Evolutionary conservation across 2,113 vertebrate genomes (phyloP), one percentile per base, ranked within the genome.

Genomic region (Peucedramus taeniatus): DNA sequence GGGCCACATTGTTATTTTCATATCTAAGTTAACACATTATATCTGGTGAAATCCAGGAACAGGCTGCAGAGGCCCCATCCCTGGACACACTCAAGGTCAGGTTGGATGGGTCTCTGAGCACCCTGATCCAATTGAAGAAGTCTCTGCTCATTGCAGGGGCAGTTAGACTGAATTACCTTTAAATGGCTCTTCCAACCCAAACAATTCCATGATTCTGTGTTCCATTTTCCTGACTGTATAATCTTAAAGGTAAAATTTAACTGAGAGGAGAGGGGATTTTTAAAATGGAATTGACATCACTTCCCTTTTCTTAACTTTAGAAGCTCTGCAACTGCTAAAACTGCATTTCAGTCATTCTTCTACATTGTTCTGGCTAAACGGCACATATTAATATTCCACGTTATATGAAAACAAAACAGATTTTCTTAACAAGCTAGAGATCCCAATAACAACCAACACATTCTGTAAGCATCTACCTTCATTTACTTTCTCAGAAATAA

Each of bases 261-360:
- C 50, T 47, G 16, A 23, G 4, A 4, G 4, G 6, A 4, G 5
- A 15, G 1, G 3, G 2, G 1, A 49, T 53, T 13, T 84, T 61
- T 26, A n/a, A 44, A 89, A 51, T 10, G 0, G 10, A 83, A 53
- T 39, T 37, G 5, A 8, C 60, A 47, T 4, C 3, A 20, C 7
- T 50, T 63, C 10, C 4, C 33, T 11, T 53, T 42, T 53, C 80
- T 59, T 70, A 54, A 28, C 13, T 15, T 7, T 39, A 57, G 15
- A 51, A 85, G 7, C 8, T n/a, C 23, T 35, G 11, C 6, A 35
- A 4, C 9, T 68, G 42, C 9, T 20, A 31, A 72, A 44, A 66
- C 5, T 26, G 15, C 12, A 17, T 83, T 82, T 60, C 40, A 60
- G 40, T 47, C 20, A 45, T 9, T 50, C 24, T 44, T 70, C 19